Evolutionary conservation across 2,797 vertebrate genomes (phyloP), one percentile per base, ranked within the genome.

Genomic region (Chaenodraco wilsoni): DNA sequence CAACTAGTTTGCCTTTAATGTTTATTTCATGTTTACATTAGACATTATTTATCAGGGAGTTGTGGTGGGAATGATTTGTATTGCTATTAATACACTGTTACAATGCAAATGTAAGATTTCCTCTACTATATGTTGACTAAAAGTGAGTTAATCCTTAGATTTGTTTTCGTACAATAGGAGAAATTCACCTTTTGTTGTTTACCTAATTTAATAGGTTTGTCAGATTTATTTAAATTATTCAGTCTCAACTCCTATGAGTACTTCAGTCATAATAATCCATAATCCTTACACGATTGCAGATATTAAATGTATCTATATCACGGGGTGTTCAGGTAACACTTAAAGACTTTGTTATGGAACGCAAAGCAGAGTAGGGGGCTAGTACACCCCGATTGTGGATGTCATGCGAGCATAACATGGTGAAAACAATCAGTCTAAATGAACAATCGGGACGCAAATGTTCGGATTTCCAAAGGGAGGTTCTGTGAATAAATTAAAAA

Each of bases 1-100:
- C 68, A 74, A 64, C 17, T 55, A 55, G 43, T 10, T 60, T 57
- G 49, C 16, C 58, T 61, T 13, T 61, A 41, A 13, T 62, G 23
- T 55, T 48, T 51, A 48, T 0, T 12, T 43, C 37, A 17, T 16
- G 3, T 48, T 10, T 44, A 37, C 51, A 50, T 31, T 52, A 52
- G 31, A 41, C 12, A 12, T 13, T 57, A 0, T 12, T 58, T 5
- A 55, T 44, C 33, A 44, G 5, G 5, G 4, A 17, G 9, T 13
- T 11, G 5, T 10, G 6, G 12, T 54, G 27, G 31, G 37, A 52
- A 23, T 44, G n/a, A 23, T 21, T 16, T 14, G 9, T 4, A n/a
- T 44, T 45, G 23, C 27, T 40, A 11, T 57, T 43, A 3, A n/a
- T 23, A 21, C 37, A 54, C 14, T 37, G 46, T 4, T 43, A 49